These are phyloP conservation scores for Orchestia grillus DNA, from an alignment of 1,140 invertebrate species.

Conservation along the genomic window DNA sequence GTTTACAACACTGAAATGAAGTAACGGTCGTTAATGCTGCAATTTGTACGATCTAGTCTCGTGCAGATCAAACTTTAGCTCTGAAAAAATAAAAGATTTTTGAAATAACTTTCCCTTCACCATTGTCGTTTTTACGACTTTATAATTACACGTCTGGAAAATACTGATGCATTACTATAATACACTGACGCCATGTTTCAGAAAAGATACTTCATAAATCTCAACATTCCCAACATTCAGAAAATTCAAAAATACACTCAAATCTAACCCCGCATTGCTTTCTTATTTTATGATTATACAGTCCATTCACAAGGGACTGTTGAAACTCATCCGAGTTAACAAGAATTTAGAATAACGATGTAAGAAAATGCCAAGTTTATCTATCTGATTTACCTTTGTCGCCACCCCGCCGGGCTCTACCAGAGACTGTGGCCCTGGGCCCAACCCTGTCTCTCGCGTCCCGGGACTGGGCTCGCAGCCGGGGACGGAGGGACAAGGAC, in stretches of 20 bases:
- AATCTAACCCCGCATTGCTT: not conserved
- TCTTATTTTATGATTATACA: not conserved
- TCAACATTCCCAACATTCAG: not conserved
- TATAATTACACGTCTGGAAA: not conserved
- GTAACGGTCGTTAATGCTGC: not conserved
- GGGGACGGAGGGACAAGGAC: constrained; percentile 29
- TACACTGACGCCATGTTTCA: not conserved
- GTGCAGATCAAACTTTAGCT: not conserved
- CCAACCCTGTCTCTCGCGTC: constrained; percentile 31
- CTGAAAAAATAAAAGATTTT: not conserved
- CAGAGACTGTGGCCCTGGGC: constrained; percentile 17
- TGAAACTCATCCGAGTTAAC: not conserved
- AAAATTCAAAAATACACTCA: not conserved
- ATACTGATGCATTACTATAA: not conserved
- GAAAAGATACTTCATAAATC: not conserved
- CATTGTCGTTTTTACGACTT: not conserved
- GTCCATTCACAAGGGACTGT: not conserved
- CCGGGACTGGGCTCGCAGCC: constrained; percentile 30
- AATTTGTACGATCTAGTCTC: not conserved
- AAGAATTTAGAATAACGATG: too few species aligned
- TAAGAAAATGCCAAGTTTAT: too few species aligned
- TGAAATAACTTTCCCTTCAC: not conserved
- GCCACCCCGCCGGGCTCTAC: not conserved
- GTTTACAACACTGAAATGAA: not conserved
- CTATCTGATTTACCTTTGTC: constrained; percentile 23